A percentile compares a stretch with the other conserved stretches of the same genome.
phyloP scores from a whole-genome alignment of 2,113 vertebrate species.

The Anser brachyrhynchus region DNA sequence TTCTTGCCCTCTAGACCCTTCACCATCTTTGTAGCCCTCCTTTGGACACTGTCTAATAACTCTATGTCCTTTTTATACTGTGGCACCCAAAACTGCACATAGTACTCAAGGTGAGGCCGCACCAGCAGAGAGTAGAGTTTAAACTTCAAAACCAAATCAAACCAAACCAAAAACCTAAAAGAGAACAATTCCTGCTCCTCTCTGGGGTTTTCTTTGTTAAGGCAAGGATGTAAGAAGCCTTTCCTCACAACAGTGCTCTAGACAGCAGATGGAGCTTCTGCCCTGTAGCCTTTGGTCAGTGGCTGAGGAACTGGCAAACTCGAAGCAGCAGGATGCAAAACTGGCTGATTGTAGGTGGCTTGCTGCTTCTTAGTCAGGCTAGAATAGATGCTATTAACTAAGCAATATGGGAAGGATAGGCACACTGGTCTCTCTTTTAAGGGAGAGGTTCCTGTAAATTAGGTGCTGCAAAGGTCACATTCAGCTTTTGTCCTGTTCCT shows the following conservation, averaged over 20 bases:
- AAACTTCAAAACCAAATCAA: not conserved
- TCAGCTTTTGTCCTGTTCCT: not conserved
- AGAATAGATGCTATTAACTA: not conserved
- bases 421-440: not conserved
- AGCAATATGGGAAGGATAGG: not conserved
- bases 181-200: not conserved
- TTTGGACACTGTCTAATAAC: too few relatives aligned
- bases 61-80: too few relatives aligned
- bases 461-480: not conserved
- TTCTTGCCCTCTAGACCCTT: too few relatives aligned
- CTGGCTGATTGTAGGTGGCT: not conserved
- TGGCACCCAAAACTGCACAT: too few relatives aligned
- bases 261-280: not conserved
- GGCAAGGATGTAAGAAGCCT: not conserved
- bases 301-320: not conserved
- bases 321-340: not conserved
- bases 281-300: not conserved
- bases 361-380: not conserved
- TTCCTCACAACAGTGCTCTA: not conserved
- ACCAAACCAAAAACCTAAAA: not conserved
- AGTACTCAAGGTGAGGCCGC: too few relatives aligned
- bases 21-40: too few relatives aligned
- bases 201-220: not conserved
- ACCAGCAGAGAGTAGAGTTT: too few relatives aligned
- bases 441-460: not conserved